Percentiles rank a stretch among this genome's conserved stretches.
Conservation (phyloP, 2,888 invertebrate species). For the Mactromeris polynyma region DNA sequence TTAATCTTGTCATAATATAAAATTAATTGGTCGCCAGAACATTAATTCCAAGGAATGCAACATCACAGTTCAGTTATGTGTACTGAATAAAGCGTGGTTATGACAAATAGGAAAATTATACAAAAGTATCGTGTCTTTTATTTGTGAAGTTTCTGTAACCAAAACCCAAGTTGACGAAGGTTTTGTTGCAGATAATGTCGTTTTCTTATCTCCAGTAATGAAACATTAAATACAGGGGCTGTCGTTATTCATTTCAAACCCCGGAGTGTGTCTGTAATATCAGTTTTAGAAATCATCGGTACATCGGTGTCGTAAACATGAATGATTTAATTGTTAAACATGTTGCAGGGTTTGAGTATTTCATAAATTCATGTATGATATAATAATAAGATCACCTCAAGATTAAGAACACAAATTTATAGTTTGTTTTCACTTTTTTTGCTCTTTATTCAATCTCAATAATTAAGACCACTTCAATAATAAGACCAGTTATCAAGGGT, state of each 20-base stretch:
- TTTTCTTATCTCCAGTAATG: background rate
- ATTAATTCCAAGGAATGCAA: no score
- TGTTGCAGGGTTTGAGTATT: background rate
- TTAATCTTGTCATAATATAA: no score
- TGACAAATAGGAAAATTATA: slow-evolving; percentile 16
- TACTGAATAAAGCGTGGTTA: background rate
- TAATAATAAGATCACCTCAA: no score
- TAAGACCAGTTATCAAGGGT: no score
- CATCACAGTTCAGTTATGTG: no score
- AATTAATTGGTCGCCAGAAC: no score
- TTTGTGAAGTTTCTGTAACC: background rate
- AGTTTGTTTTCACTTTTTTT: no score
- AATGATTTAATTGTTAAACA: background rate
- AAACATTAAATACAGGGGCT: background rate
- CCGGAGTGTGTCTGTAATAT: background rate
- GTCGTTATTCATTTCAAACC: background rate
- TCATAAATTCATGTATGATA: background rate
- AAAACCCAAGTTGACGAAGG: background rate
- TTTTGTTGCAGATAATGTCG: background rate
- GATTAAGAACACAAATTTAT: no score
- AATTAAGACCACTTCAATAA: no score
- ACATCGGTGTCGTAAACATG: background rate
- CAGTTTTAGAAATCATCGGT: background rate
- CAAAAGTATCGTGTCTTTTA: background rate
- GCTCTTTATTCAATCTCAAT: no score